Percentiles rank a stretch among this genome's conserved stretches.
Evolutionary conservation across 2,113 vertebrate genomes (phyloP).

Genomic region (Odontesthes bonariensis): DNA sequence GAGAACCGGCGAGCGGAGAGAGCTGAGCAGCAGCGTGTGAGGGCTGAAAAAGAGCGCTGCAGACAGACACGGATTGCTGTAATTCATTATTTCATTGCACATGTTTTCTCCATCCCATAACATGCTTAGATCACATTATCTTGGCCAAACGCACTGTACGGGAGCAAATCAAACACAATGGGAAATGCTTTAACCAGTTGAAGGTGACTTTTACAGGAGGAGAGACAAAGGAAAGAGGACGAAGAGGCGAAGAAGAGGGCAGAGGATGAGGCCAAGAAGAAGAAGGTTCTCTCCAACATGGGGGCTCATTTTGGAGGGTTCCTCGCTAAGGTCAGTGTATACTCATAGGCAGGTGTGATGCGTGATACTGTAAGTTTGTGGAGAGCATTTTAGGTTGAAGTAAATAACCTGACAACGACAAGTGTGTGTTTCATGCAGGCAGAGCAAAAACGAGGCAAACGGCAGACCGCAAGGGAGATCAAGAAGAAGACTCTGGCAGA

Average conservation of each 20-base stretch:
- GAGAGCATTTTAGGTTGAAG: neutral
- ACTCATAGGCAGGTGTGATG: neutral
- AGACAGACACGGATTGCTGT: constrained; percentile 92
- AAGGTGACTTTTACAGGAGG: constrained; percentile 83
- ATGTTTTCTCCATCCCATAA: constrained; percentile 3
- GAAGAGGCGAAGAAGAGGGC: constrained; percentile 94
- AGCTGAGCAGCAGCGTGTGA: constrained; percentile 93
- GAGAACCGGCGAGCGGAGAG: constrained; percentile 93
- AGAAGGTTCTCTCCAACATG: constrained; percentile 98
- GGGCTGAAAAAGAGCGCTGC: constrained; percentile 94
- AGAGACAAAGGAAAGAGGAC: constrained; percentile 94
- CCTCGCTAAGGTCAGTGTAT: constrained; percentile 88
- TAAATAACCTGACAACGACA: neutral
- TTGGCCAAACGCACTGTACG: neutral
- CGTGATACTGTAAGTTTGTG: neutral
- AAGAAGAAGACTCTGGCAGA: constrained; percentile 88
- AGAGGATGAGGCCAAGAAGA: constrained; percentile 97
- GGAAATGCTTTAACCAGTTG: neutral
- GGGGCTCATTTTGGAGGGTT: constrained; percentile 96
- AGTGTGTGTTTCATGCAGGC: constrained; percentile 44
- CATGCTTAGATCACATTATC: neutral
- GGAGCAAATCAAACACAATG: neutral
- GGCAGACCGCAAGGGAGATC: constrained; percentile 88
- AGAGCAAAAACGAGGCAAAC: constrained; percentile 89
- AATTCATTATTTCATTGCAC: constrained; percentile 51